Percentiles rank a stretch among this genome's conserved stretches.
Evolutionary conservation across 2,888 invertebrate species (phyloP).

Genomic region (Geophilus truncorum): DNA sequence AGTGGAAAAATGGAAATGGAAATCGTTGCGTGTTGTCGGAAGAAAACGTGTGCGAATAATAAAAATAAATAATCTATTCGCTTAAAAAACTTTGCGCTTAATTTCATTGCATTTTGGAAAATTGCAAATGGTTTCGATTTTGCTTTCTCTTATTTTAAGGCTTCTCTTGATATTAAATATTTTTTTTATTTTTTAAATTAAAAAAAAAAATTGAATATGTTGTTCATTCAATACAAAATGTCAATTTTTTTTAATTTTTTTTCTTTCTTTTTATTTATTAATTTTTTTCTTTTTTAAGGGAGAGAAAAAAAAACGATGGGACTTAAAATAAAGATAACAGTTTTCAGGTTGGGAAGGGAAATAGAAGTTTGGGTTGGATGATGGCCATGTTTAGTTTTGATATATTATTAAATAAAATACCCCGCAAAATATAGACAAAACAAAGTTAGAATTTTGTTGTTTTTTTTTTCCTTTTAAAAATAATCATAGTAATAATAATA

Average conservation of each 20-base stretch:
- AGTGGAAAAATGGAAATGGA: neutral
- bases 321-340: neutral
- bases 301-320: neutral
- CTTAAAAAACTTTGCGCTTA: no score
- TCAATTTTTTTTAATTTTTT: neutral
- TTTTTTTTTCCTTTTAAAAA: neutral
- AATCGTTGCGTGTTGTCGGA: no score
- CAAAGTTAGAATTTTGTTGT: no score
- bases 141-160: no score
- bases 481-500: no score
- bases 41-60: no score
- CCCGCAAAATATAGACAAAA: no score
- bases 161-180: neutral
- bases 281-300: no score
- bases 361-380: no score
- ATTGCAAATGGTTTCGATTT: neutral
- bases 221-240: neutral
- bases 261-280: neutral
- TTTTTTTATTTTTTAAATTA: neutral
- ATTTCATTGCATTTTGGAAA: neutral
- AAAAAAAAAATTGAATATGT: neutral
- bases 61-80: no score
- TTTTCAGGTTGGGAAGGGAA: neutral
- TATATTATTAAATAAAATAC: no score
- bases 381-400: no score